Evolutionary conservation across 2,797 vertebrate genomes (phyloP).

Genomic region (Sparus aurata): DNA sequence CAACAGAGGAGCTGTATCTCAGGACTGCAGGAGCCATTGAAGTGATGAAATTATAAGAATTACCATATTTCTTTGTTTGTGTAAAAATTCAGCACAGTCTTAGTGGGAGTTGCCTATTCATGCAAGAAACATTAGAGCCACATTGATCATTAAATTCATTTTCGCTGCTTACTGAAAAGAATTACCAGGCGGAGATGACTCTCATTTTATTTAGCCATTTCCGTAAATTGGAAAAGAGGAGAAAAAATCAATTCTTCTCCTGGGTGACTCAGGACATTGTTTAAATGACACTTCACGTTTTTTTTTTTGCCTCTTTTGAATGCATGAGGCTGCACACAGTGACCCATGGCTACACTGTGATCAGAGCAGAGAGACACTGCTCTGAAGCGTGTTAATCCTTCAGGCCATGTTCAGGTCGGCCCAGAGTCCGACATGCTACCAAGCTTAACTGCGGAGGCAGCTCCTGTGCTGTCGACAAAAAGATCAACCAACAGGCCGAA

Average conservation of each 20-base stretch:
- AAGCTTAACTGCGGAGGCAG: conserved; percentile 43
- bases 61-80: conserved; percentile 77
- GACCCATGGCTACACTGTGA: conserved; percentile 64
- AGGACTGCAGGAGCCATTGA: conserved; percentile 62
- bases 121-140: conserved; percentile 65
- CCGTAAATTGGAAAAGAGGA: conserved; percentile 59
- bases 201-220: conserved; percentile 71
- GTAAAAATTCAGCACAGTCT: conserved; percentile 53
- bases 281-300: conserved; percentile 58
- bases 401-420: conserved; percentile 60
- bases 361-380: conserved; percentile 61
- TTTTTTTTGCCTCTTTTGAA: conserved; percentile 48
- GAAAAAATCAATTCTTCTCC: conserved; percentile 58
- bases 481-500: conserved; percentile 19
- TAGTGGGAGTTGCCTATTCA: conserved; percentile 65
- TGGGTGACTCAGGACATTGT: conserved; percentile 42
- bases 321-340: conserved; percentile 40
- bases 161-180: conserved; percentile 61
- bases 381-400: conserved; percentile 57
- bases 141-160: conserved; percentile 75
- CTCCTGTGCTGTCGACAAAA: conserved; percentile 33
- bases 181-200: conserved; percentile 66
- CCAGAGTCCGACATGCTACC: conserved; percentile 25
- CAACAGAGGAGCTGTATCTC: conserved; percentile 62
- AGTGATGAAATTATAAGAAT: conserved; percentile 75